phyloP scores from a whole-genome alignment of 2,888 invertebrate species.

The Caenorhabditis auriculariae region DNA sequence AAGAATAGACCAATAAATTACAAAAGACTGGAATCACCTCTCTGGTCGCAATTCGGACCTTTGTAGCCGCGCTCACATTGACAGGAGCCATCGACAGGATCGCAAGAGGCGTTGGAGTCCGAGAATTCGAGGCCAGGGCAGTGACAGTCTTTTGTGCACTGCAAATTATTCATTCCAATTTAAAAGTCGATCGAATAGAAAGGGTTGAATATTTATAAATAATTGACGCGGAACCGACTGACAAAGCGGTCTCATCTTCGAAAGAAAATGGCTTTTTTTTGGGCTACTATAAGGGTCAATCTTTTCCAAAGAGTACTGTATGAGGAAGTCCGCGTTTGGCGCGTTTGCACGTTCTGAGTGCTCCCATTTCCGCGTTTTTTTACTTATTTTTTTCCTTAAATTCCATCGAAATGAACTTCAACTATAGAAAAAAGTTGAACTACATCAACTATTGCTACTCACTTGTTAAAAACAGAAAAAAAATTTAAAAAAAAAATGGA shows the following conservation, averaged over 20 bases:
- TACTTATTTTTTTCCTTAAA: too few species aligned
- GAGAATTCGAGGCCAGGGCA: slow-evolving; percentile 59
- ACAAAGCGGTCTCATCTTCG: neutral
- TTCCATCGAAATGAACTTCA: too few species aligned
- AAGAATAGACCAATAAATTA: too few species aligned
- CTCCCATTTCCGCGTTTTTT: too few species aligned
- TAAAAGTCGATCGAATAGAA: too few species aligned
- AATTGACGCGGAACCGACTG: neutral
- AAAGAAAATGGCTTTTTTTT: neutral
- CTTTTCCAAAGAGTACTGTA: slow-evolving; percentile 7
- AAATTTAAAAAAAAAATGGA: neutral
- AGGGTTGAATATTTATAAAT: too few species aligned
- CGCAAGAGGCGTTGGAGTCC: slow-evolving; percentile 56
- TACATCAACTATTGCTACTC: too few species aligned
- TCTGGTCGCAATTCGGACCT: slow-evolving; percentile 36
- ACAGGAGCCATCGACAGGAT: slow-evolving; percentile 52
- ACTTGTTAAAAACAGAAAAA: too few species aligned
- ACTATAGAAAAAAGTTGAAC: too few species aligned
- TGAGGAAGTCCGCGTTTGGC: too few species aligned
- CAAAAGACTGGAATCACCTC: slow-evolving; percentile 11
- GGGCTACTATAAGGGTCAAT: neutral
- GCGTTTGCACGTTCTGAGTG: too few species aligned
- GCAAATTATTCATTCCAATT: neutral
- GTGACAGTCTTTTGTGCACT: slow-evolving; percentile 46
- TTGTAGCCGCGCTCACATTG: slow-evolving; percentile 46